Conservation (phyloP, 37 sponge, comb jelly and placozoan species). For the Theonella swinhoei region DNA sequence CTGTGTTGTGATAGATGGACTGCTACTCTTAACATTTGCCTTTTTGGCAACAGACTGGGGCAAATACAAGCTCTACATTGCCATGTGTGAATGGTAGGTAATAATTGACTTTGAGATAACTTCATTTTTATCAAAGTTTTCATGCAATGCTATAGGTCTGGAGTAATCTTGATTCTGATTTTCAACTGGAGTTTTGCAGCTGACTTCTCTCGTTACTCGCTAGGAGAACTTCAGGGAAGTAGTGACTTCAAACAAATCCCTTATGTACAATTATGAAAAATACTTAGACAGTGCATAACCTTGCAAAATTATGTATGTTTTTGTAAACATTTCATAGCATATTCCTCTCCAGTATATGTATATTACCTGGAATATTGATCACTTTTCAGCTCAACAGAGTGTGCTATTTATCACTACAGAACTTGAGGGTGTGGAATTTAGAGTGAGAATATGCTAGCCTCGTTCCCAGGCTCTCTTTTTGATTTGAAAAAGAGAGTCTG, state of each 20-base stretch:
- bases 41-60: constrained; percentile 21
- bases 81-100: constrained; percentile 70
- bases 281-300: constrained; percentile 31
- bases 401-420: no score
- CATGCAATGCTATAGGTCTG: constrained; percentile 2
- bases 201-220: neutral
- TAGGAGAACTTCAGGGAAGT: neutral
- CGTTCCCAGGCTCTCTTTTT: no score
- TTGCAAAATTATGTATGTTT: no score
- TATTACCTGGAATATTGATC: no score
- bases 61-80: constrained; percentile 55
- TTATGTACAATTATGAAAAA: constrained; percentile 54
- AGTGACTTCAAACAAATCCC: constrained; percentile 4
- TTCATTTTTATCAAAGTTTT: neutral
- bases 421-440: no score
- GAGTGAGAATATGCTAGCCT: no score
- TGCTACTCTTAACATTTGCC: constrained; percentile 1
- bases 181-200: constrained; percentile 22
- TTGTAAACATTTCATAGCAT: no score
- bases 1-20: constrained; percentile 18
- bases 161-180: neutral
- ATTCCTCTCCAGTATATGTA: no score
- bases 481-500: no score
- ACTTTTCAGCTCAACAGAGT: no score
- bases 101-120: neutral